Conservation (phyloP, 1,140 invertebrate species). For the Apis florea region DNA sequence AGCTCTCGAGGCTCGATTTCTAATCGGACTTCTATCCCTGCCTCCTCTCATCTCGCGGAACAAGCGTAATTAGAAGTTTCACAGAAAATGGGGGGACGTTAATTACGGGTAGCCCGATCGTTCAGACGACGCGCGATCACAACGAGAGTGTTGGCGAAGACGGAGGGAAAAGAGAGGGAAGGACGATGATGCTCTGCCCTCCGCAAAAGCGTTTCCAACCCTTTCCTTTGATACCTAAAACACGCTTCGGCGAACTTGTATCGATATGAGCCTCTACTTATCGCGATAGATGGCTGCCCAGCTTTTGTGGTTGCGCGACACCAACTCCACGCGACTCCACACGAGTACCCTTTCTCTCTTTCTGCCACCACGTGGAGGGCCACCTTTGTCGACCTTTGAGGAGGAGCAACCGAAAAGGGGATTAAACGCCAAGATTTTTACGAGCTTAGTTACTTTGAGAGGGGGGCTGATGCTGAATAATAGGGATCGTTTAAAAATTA, state of each 20-base stretch:
- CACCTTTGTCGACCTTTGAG: not conserved
- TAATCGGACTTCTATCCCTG: slow-evolving; percentile 23
- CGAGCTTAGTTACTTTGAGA: not conserved
- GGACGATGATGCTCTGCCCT: slow-evolving; percentile 21
- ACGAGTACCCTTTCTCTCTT: too few species aligned
- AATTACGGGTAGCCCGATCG: slow-evolving; percentile 24
- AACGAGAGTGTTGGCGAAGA: slow-evolving; percentile 34
- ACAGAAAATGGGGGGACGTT: not conserved
- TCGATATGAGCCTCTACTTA: slow-evolving; percentile 59
- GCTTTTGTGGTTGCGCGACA: slow-evolving; percentile 2
- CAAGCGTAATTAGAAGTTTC: slow-evolving; percentile 31
- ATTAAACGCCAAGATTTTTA: slow-evolving; percentile 28
- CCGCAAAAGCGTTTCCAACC: slow-evolving; percentile 59
- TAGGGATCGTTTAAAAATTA: not conserved
- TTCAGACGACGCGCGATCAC: slow-evolving; percentile 21
- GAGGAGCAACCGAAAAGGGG: not conserved
- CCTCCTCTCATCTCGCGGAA: not conserved
- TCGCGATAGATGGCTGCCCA: slow-evolving; percentile 23
- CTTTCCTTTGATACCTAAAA: slow-evolving; percentile 36
- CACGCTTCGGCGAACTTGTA: slow-evolving; percentile 50
- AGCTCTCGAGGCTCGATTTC: slow-evolving; percentile 26
- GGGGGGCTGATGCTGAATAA: not conserved
- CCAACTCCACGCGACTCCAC: too few species aligned
- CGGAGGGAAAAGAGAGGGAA: not conserved
- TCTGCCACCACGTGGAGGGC: too few species aligned